Evolutionary conservation across 2,888 invertebrate species (phyloP), one percentile per base, ranked within the genome.

Genomic region (Cosmia pyralina): DNA sequence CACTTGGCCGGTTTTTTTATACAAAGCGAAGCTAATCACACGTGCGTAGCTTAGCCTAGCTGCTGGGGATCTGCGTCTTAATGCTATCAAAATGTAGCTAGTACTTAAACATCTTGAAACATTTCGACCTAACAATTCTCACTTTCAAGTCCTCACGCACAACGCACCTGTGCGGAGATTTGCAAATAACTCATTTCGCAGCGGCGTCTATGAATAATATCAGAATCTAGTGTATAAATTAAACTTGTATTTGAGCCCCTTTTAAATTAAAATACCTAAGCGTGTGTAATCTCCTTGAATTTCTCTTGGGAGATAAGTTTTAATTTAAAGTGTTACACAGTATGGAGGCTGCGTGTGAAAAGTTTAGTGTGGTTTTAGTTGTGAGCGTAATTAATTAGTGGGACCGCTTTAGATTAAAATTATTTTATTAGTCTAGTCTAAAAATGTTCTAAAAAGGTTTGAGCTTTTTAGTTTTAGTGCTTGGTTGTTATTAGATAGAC

Each of bases 171-270:
- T 60, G 46, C 59, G 13, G 52, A 69, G 66, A 79, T 79, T 81
- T 67, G 69, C 70, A 68, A 73, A 75, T 83, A 85, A 73, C 83
- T 83, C 77, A 82, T 85, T 71, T 73, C 64, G 15, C 34, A 55
- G 22, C 52, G 38, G 55, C 57, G 46, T 72, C 64, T 77, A 83
- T 76, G 72, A 78, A 75, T 82, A 82, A 85, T 72, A 66, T 48
- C 62, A 71, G 69, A 63, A 65, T 55, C 46, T 68, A 60, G 76
- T 69, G 63, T 71, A 50, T 81, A 83, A 82, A 82, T 79, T 71
- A 83, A 79, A 71, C 64, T 41, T 71, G 55, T 72, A 52, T 75
- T 69, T 68, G 44, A 62, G 59, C 28, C 41, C 65, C 48, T 79
- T 77, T 79, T 63, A 60, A 83, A 83, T 81, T 83, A 75, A 83